phyloP scores from a whole-genome alignment of 2,797 vertebrate genomes.

The Parauchenoglanis ngamensis region DNA sequence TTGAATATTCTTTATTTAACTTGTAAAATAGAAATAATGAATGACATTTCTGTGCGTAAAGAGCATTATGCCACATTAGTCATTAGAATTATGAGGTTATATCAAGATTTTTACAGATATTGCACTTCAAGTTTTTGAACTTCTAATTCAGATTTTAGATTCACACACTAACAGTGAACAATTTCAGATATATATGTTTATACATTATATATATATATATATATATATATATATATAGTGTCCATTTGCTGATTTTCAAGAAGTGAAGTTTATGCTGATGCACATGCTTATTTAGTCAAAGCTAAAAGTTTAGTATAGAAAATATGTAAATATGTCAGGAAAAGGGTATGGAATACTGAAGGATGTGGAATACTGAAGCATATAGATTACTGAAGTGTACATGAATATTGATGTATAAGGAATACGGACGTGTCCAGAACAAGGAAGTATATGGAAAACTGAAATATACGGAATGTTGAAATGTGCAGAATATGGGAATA shows the following conservation, averaged over 20 bases:
- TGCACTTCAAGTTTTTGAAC: background rate
- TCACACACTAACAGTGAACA: background rate
- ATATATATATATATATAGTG: no score
- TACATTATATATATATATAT: no score
- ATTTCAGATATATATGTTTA: no score
- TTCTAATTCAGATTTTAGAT: background rate
- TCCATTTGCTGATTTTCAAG: background rate
- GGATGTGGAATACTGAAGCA: no score
- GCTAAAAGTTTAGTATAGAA: no score
- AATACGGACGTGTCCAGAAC: background rate
- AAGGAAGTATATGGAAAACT: background rate
- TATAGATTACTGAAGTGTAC: background rate
- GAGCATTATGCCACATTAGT: background rate
- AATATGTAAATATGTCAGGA: background rate
- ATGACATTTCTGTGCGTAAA: background rate
- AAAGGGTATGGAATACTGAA: background rate
- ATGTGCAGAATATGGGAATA: background rate
- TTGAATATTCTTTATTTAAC: slow-evolving; percentile 3
- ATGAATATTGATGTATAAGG: background rate
- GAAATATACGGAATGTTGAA: background rate
- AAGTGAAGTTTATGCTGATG: background rate
- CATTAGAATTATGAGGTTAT: background rate
- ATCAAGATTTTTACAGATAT: background rate
- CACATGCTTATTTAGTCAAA: background rate
- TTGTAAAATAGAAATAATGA: background rate